phyloP scores from a whole-genome alignment of 2,888 invertebrate genomes.

The Nomada ferruginata region DNA sequence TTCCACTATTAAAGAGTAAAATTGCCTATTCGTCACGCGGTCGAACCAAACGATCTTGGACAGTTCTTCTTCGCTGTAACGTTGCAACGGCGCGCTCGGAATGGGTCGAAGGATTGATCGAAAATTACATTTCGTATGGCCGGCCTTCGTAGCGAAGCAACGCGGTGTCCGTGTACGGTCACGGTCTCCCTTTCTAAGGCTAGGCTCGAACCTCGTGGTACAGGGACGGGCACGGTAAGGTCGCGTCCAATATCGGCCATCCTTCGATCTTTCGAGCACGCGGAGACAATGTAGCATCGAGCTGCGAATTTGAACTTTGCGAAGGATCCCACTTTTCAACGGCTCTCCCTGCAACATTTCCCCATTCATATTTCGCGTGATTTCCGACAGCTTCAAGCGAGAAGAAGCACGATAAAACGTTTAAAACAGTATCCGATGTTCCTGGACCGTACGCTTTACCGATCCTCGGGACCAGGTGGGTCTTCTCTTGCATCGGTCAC shows the following conservation, averaged over 20 bases:
- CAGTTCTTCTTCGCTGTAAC: neutral
- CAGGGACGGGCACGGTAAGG: slow-evolving; percentile 19
- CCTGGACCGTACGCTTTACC: slow-evolving; percentile 92
- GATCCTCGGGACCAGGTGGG: slow-evolving; percentile 92
- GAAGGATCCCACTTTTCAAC: neutral
- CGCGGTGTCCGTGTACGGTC: slow-evolving; percentile 15
- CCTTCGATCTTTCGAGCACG: neutral
- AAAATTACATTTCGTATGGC: slow-evolving; percentile 13
- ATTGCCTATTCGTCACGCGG: too few species aligned
- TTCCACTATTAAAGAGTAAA: neutral
- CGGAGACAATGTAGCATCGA: neutral
- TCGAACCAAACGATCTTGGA: too few species aligned
- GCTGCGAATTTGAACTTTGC: neutral
- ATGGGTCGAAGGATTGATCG: too few species aligned
- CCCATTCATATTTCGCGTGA: neutral
- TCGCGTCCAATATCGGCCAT: slow-evolving; percentile 17
- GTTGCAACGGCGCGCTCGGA: neutral
- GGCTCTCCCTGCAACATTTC: too few species aligned
- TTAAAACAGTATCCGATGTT: slow-evolving; percentile 83
- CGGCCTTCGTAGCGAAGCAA: slow-evolving; percentile 38
- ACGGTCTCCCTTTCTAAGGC: slow-evolving; percentile 36
- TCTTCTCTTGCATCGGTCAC: slow-evolving; percentile 88
- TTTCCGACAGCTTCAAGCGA: slow-evolving; percentile 17
- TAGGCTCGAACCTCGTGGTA: slow-evolving; percentile 41
- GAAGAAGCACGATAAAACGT: slow-evolving; percentile 57